A percentile compares a stretch with the other conserved stretches of the same genome.
These are phyloP conservation scores for Sebastes hubbsi DNA, from an alignment of 2,797 vertebrate genomes.

Conservation along the genomic window DNA sequence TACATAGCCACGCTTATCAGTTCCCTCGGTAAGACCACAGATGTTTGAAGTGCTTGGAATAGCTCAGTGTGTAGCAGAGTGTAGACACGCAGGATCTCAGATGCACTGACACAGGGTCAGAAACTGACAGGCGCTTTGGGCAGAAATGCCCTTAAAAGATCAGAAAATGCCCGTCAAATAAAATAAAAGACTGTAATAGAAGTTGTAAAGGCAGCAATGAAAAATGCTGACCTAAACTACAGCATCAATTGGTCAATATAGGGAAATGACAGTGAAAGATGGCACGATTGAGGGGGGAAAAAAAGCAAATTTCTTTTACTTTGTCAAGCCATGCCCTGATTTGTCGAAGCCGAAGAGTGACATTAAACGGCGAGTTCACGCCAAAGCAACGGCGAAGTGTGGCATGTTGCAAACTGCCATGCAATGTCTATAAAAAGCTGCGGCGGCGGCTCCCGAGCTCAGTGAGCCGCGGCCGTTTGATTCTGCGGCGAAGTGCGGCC, in stretches of 20 bases:
- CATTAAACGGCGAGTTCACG: neutral
- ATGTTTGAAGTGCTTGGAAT: conserved; percentile 62
- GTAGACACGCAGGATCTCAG: conserved; percentile 19
- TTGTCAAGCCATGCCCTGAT: neutral
- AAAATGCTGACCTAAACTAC: neutral
- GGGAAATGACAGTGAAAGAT: neutral
- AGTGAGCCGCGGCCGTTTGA: too few species aligned
- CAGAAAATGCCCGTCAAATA: neutral
- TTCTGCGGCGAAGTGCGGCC: too few species aligned
- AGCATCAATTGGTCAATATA: neutral
- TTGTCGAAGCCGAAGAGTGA: neutral
- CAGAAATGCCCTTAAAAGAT: neutral
- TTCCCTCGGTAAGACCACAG: conserved; percentile 50
- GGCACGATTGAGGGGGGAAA: neutral
- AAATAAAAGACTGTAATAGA: neutral
- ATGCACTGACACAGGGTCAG: neutral
- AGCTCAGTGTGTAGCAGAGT: conserved; percentile 14
- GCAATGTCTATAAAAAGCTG: too few species aligned
- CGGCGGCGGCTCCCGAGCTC: too few species aligned
- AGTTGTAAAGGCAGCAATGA: neutral
- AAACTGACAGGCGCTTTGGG: neutral
- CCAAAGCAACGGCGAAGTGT: fast-evolving
- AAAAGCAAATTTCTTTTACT: neutral
- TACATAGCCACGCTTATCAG: conserved; percentile 71
- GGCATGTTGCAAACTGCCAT: too few species aligned